phyloP scores from a whole-genome alignment of 1,140 invertebrate genomes.

The Coelopa frigida region DNA sequence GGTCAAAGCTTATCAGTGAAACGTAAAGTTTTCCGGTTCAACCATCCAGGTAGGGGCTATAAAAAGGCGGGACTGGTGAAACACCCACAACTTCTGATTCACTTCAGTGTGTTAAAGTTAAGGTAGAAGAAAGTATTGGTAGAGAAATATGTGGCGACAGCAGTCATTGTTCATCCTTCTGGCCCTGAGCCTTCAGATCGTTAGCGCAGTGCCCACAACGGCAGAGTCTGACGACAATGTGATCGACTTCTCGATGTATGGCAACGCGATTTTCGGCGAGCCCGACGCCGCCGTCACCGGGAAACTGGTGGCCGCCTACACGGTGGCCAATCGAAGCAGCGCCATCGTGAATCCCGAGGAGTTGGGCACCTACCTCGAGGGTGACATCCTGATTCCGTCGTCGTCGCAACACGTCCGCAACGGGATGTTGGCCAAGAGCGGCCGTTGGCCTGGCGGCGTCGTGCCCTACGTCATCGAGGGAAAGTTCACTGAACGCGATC shows the following conservation, averaged over 20 bases:
- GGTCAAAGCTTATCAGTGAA: no score
- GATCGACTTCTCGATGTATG: constrained; percentile 49
- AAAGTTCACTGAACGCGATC: constrained; percentile 49
- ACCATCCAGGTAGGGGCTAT: no score
- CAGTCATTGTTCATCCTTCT: no score
- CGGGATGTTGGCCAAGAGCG: constrained; percentile 52
- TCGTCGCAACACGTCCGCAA: constrained; percentile 49
- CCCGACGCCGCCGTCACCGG: constrained; percentile 44
- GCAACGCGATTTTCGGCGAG: constrained; percentile 46
- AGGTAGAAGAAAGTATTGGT: no score
- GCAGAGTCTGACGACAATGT: constrained; percentile 25
- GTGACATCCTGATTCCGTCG: constrained; percentile 58
- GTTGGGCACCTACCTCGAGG: constrained; percentile 62
- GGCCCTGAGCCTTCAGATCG: no score
- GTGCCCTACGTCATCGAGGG: constrained; percentile 64
- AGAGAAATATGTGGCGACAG: no score
- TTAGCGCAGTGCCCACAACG: no score
- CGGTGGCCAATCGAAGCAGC: no score
- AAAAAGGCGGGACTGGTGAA: no score
- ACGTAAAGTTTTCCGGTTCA: no score
- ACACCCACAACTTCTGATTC: no score
- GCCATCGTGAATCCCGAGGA: constrained; percentile 64
- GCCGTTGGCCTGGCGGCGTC: constrained; percentile 58
- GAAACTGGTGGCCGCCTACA: constrained; percentile 61
- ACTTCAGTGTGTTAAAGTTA: no score